Evolutionary conservation across 2,113 vertebrate species (phyloP).

Genomic region (Ancistrus triradiatus): DNA sequence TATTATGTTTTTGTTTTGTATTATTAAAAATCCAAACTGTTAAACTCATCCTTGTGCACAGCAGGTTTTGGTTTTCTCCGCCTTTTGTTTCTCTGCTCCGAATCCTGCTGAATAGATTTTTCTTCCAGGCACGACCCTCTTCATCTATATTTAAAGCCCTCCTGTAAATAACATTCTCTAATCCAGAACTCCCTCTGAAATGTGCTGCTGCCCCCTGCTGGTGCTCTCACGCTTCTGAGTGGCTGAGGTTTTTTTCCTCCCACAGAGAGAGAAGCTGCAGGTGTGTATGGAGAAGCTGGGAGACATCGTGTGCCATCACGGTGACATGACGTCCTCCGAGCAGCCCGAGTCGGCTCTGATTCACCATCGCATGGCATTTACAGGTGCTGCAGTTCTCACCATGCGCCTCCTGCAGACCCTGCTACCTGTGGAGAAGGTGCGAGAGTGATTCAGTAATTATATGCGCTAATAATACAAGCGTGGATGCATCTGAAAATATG

Average conservation of each 20-base stretch:
- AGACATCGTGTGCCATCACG: conserved; percentile 78
- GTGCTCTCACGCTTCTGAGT: conserved; percentile 17
- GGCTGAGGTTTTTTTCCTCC: background rate
- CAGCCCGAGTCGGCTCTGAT: conserved; percentile 61
- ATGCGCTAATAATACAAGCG: too few relatives aligned
- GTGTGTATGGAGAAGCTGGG: conserved; percentile 75
- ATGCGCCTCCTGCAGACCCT: conserved; percentile 82
- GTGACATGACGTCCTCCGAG: conserved; percentile 59
- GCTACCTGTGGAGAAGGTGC: conserved; percentile 91
- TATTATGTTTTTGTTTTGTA: too few relatives aligned
- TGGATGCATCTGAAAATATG: too few relatives aligned
- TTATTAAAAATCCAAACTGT: too few relatives aligned
- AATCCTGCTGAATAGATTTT: conserved; percentile 53
- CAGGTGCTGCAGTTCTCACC: conserved; percentile 75
- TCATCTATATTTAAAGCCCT: conserved; percentile 65
- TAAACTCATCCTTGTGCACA: too few relatives aligned
- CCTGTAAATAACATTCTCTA: too few relatives aligned
- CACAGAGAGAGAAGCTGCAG: conserved; percentile 82
- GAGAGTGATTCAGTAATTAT: too few relatives aligned
- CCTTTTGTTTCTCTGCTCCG: background rate
- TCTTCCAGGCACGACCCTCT: conserved; percentile 57
- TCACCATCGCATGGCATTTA: conserved; percentile 83
- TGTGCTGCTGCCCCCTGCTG: conserved; percentile 76
- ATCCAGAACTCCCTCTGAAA: conserved; percentile 50
- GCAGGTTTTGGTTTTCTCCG: background rate